Base-by-base conservation (phyloP, 2,797 vertebrate species). In the Anguilla marmorata region DNA sequence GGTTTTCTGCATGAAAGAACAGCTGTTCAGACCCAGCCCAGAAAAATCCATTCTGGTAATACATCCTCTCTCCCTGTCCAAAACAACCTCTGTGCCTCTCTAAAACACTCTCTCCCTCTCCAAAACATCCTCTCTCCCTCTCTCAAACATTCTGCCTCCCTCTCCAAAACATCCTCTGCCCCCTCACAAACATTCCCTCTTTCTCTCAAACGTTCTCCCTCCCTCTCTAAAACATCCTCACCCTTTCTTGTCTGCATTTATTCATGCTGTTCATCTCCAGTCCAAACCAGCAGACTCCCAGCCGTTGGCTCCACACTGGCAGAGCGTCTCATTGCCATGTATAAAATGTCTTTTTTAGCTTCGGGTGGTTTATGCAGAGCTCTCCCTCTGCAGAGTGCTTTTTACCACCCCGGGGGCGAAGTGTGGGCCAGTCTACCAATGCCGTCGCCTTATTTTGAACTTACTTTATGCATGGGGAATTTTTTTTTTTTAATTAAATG, bases 291-390 rank as follows among this genome's bases (percentile, higher is more conserved):
- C 41, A 24, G 16, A 80, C 41, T 80, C 19, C 19, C 0, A 11
- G 19, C 27, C 41, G 14, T 0, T 48, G 21, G 5, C 5, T 3
- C 5, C 41, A 48, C 37, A 37, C 27, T 8, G 41, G 48, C 58
- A 60, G 8, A 48, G 37, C 48, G 41, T 45, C n/a, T 24, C 37
- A 6, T 0, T 48, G 41, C 14, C 76, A 8, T 45, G 24, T 48
- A 41, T 9, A 48, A 33, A 72, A 8, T 33, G 30, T 45, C 12
- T 33, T 37, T n/a, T n/a, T 27, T 27, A 14, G 66, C 72, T 16
- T 33, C 27, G 14, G 27, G 19, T 37, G 33, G 21, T 24, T 74
- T 63, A 56, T 90, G 80, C 86, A 37, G 85, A 88, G 86, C 82
- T 74, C 60, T 86, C 66, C 63, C 85, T 86, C 85, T 33, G 8